Base-by-base conservation (phyloP, 2,113 vertebrate species). In the Heterotis niloticus region DNA sequence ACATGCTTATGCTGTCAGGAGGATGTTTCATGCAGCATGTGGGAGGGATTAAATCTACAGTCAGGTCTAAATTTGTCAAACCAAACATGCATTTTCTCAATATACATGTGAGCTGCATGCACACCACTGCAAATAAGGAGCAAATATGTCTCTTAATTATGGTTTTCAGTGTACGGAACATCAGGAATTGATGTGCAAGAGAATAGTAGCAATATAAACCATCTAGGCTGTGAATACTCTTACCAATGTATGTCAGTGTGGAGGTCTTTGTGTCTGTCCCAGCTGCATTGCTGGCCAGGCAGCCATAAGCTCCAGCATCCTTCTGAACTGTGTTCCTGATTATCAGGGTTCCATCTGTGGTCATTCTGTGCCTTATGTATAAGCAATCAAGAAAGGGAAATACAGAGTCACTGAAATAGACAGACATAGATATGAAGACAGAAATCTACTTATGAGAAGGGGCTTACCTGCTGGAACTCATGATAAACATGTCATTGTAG, bases 271-370 rank as follows among this genome's bases (percentile, higher is more conserved):
- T 87, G 80, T 95, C 92, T 10, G 93, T 96, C 79, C 98, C 97
- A 20, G 97, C 98, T 60, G 85, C 83, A 81, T 96, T 99, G 89
- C 94, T 97, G 78, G 94, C 97, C 82, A 99, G 87, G 79, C 97
- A 99, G 76, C 93, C 92, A 64, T 99, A 99, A 23, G 89, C 62
- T 17, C 98, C 98, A 83, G 89, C 92, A 80, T 99, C 96, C 84
- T 91, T 94, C 69, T 86, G 88, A 87, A 88, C 59, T 51, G 90
- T 85, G 81, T 93, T 93, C 88, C 85, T 95, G 79, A 99, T 94
- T 64, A 95, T 80, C 83, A 99, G 90, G 2, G 92, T 92, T 9
- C 98, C 96, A 84, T 96, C 94, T 70, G 92, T 84, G 26, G 86
- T 94, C 89, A 97, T 84, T 75, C 93, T 93, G 77, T 95, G 92